Evolutionary conservation across 2,113 vertebrate species (phyloP).

Genomic region (Paramisgurnus dabryanus): DNA sequence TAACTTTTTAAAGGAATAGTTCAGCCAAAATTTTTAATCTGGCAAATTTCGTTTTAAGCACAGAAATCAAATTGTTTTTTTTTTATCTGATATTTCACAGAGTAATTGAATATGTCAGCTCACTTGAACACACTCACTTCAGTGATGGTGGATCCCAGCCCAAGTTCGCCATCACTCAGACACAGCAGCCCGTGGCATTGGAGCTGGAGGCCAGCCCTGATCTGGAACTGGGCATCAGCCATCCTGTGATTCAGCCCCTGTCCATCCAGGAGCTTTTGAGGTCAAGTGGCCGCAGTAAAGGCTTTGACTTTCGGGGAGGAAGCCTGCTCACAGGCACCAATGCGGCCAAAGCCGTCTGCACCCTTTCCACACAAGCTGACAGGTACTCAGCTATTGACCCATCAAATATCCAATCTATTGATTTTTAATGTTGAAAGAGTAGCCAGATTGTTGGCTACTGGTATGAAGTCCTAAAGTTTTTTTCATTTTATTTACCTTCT

Average conservation of each 20-base stretch:
- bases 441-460: too few relatives aligned
- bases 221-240: slow-evolving; percentile 76
- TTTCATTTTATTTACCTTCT: too few relatives aligned
- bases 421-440: too few relatives aligned
- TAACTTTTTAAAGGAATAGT: too few relatives aligned
- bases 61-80: neutral
- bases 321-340: slow-evolving; percentile 83
- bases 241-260: slow-evolving; percentile 83
- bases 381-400: slow-evolving; percentile 68
- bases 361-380: slow-evolving; percentile 90
- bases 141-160: slow-evolving; percentile 83
- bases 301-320: slow-evolving; percentile 82
- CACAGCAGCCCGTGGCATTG: slow-evolving; percentile 73
- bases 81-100: slow-evolving; percentile 64
- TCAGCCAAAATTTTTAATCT: too few relatives aligned
- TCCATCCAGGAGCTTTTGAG: slow-evolving; percentile 92
- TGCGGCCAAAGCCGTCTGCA: slow-evolving; percentile 87
- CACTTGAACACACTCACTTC: slow-evolving; percentile 94
- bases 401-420: too few relatives aligned
- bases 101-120: slow-evolving; percentile 94
- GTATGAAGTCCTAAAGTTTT: too few relatives aligned
- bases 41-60: too few relatives aligned
- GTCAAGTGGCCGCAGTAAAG: slow-evolving; percentile 78
- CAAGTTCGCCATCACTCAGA: slow-evolving; percentile 84
- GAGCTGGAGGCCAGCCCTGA: slow-evolving; percentile 71